Base-by-base conservation (phyloP, 1,140 invertebrate genomes). In the Pinna nobilis region DNA sequence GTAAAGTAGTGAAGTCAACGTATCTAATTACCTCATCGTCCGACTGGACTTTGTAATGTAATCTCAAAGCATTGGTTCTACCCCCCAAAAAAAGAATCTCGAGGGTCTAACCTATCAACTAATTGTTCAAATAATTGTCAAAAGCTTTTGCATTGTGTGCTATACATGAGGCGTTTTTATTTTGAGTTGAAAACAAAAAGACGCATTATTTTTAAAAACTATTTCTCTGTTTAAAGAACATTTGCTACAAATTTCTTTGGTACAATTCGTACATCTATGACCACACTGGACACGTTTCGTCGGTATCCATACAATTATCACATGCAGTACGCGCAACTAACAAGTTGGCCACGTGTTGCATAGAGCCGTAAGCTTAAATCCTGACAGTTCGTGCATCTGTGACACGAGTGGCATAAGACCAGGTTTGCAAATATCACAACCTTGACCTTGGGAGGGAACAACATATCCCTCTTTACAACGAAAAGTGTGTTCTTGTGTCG, bases 391-490 rank as follows among this genome's bases (percentile, higher is more conserved):
- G 15, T 23, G 33, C 61, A 64, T 20, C 50, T 64, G 23, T 11
- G 32, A 64, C 61, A 64, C 25, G 33, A 44, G 9, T 15, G 18
- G 33, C 61, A 64, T 20, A 5, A 30, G 23, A 28, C 61, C 35
- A 28, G 39, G 28, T 30, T 44, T 49, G 39, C 30, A 18, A 23
- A 15, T 35, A 44, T 47, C 23, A 47, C 23, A 11, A 18, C 55
- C 55, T 11, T 59, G 15, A 71, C 70, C 30, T 71, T 25, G 41
- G 30, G 41, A 28, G 6, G 25, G 23, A 30, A 25, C 44, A 49
- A 15, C 20, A 64, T 64, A 64, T 32, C 61, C 61, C n/a, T 64
- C 37, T 41, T n/a, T 20, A 64, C 61, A 64, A 18, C 50, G 20
- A 47, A 64, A 30, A 11, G 33, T 49, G 25, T 18, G 15, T 39